Evolutionary conservation across 2,113 vertebrate species (phyloP).

Genomic region (Halichoeres trimaculatus): DNA sequence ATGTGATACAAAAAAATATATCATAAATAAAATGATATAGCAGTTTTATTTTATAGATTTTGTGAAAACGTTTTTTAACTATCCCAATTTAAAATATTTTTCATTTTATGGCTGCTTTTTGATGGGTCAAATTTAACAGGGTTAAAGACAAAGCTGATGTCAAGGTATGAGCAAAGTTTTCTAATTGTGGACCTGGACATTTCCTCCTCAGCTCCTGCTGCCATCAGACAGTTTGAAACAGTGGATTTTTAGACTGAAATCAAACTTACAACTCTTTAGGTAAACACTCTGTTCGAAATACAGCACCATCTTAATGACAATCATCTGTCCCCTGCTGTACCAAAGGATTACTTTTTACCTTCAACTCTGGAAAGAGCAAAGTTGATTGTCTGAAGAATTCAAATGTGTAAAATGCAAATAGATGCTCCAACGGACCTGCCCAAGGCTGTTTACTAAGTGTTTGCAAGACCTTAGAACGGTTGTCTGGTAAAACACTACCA

Average conservation of each 20-base stretch:
- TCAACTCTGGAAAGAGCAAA: slow-evolving; percentile 14
- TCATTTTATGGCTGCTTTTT: too few relatives aligned
- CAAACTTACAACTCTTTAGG: slow-evolving; percentile 1
- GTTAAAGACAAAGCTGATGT: neutral
- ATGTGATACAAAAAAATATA: too few relatives aligned
- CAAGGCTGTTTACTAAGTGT: slow-evolving; percentile 26
- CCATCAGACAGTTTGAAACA: neutral
- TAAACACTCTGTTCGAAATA: slow-evolving; percentile 18
- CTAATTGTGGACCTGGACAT: too few relatives aligned
- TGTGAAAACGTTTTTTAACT: too few relatives aligned
- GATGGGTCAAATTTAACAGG: too few relatives aligned
- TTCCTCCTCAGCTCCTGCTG: neutral
- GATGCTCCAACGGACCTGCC: slow-evolving; percentile 13
- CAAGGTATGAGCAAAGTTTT: neutral
- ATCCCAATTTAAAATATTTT: too few relatives aligned
- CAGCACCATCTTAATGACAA: slow-evolving; percentile 15
- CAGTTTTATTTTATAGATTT: too few relatives aligned
- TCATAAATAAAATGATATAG: too few relatives aligned
- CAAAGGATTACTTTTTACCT: slow-evolving; percentile 24
- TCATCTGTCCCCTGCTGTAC: slow-evolving; percentile 29
- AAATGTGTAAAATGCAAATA: slow-evolving; percentile 35
- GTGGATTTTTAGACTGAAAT: neutral
- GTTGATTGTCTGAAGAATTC: slow-evolving; percentile 16
- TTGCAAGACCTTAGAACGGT: slow-evolving; percentile 16
- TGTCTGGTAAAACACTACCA: neutral